phyloP scores from a whole-genome alignment of 2,113 vertebrate genomes.

The Sialia sialis region DNA sequence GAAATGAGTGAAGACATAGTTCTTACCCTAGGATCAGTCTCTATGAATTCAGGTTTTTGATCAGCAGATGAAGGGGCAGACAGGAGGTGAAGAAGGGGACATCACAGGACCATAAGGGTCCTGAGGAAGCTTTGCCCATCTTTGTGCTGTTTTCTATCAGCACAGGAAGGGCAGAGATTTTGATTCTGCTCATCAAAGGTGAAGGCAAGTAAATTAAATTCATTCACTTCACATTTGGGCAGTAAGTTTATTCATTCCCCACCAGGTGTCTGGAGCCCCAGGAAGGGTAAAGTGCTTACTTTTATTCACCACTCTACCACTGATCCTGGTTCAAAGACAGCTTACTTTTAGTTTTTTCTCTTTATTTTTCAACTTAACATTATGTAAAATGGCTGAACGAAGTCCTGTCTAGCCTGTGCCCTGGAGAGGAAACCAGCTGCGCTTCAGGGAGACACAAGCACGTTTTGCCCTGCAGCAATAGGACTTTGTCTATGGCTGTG shows the following conservation, averaged over 20 bases:
- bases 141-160: background rate
- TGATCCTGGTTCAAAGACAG: background rate
- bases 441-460: background rate
- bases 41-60: constrained; percentile 4
- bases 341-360: background rate
- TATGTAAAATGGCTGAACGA: background rate
- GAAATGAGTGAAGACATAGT: background rate
- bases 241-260: background rate
- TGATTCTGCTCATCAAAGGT: background rate
- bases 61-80: background rate
- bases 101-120: background rate
- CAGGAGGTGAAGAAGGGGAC: background rate
- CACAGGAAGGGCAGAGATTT: background rate
- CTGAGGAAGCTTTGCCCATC: background rate
- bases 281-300: background rate
- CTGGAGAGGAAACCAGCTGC: background rate
- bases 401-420: background rate
- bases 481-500: fast-evolving
- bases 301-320: background rate
- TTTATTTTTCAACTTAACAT: background rate
- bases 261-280: background rate
- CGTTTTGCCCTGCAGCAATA: fast-evolving
- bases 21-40: background rate
- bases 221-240: background rate
- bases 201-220: background rate